Percentiles rank a stretch among this genome's conserved stretches.
Evolutionary conservation across 2,797 vertebrate genomes (phyloP).

Genomic region (Leptatherina wallacei): DNA sequence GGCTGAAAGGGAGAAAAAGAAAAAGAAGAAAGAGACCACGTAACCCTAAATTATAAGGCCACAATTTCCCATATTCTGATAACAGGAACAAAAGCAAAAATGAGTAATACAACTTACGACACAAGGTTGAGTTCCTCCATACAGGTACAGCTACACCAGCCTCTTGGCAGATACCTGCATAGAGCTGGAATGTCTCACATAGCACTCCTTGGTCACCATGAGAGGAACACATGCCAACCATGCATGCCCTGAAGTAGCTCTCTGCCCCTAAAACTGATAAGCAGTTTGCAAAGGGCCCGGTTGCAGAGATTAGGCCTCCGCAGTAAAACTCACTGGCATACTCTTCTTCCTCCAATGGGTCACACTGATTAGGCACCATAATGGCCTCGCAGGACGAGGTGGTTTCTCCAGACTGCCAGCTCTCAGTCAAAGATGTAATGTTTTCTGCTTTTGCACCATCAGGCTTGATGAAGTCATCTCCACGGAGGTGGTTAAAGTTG

Average conservation of each 20-base stretch:
- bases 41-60: too few relatives aligned
- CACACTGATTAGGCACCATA: conserved; percentile 71
- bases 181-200: conserved; percentile 79
- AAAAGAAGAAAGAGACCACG: not conserved
- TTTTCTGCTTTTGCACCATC: conserved; percentile 65
- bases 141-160: conserved; percentile 73
- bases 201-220: conserved; percentile 73
- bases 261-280: conserved; percentile 72
- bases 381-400: conserved; percentile 72
- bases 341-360: conserved; percentile 63
- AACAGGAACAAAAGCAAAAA: conserved; percentile 12
- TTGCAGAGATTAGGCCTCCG: conserved; percentile 78
- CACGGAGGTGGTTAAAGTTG: conserved; percentile 82
- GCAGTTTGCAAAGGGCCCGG: conserved; percentile 83
- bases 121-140: conserved; percentile 87
- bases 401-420: conserved; percentile 75
- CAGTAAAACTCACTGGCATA: conserved; percentile 82
- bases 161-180: conserved; percentile 80
- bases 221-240: conserved; percentile 83
- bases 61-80: conserved; percentile 9
- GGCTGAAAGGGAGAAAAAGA: conserved; percentile 63
- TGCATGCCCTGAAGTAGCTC: conserved; percentile 84
- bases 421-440: conserved; percentile 72
- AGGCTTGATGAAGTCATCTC: conserved; percentile 81
- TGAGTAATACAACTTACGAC: conserved; percentile 77